A percentile compares a stretch with the other conserved stretches of the same genome.
Evolutionary conservation across 2,888 invertebrate genomes (phyloP).

Genomic region (Emesis furor): DNA sequence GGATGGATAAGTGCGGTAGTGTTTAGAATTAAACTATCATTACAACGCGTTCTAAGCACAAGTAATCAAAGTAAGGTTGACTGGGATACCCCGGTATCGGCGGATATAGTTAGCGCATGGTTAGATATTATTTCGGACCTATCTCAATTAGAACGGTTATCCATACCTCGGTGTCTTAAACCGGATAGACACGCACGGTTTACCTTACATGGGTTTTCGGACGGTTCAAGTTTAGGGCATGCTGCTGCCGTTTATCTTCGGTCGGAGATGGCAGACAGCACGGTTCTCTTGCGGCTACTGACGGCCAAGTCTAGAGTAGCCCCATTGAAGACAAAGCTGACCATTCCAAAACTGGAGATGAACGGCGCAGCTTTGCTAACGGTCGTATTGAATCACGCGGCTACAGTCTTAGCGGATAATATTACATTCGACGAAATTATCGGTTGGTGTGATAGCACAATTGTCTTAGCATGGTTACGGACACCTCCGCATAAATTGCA

Average conservation of each 20-base stretch:
- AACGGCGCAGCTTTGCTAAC: conserved; percentile 31
- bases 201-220: conserved; percentile 49
- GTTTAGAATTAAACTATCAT: background rate
- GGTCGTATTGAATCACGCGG: conserved; percentile 28
- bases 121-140: background rate
- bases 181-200: background rate
- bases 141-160: background rate
- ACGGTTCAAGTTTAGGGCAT: conserved; percentile 47
- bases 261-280: background rate
- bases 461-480: conserved; percentile 45
- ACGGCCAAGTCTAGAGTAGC: conserved; percentile 48
- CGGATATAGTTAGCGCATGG: background rate
- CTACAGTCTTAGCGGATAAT: background rate
- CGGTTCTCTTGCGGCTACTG: conserved; percentile 31
- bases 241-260: conserved; percentile 45
- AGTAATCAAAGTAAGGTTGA: background rate
- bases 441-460: conserved; percentile 50
- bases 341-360: conserved; percentile 47
- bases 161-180: background rate
- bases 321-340: conserved; percentile 33
- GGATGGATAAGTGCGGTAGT: conserved; percentile 1
- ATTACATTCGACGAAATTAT: background rate
- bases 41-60: background rate
- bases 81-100: background rate
- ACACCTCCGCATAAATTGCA: conserved; percentile 42